Conservation (phyloP, 2,888 invertebrate species). For the Cheilosia urbana region DNA sequence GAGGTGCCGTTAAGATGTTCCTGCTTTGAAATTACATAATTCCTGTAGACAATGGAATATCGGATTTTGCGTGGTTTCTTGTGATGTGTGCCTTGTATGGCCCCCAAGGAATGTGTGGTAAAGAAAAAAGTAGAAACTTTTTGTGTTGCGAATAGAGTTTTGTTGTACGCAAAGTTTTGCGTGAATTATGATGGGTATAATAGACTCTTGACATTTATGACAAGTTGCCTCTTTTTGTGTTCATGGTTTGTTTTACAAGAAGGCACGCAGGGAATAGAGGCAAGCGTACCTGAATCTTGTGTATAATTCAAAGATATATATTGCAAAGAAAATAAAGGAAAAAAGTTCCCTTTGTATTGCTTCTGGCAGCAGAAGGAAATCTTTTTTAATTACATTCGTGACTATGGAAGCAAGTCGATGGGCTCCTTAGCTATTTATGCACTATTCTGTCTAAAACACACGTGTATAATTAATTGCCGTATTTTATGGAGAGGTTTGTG, state of each 20-base stretch:
- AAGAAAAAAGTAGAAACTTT: conserved; percentile 23
- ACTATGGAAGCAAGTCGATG: no score
- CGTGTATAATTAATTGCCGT: no score
- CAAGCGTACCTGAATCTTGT: not conserved
- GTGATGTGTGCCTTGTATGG: conserved; percentile 33
- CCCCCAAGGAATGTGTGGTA: conserved; percentile 14
- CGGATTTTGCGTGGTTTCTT: conserved; percentile 57
- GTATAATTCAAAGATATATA: not conserved
- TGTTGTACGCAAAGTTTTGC: conserved; percentile 35
- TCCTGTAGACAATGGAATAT: conserved; percentile 7
- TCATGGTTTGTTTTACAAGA: conserved; percentile 22
- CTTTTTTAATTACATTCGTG: no score
- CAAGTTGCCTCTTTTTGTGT: conserved; percentile 29
- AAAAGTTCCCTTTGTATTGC: not conserved
- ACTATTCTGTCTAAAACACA: no score
- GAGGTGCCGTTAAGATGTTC: conserved; percentile 31
- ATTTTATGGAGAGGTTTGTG: no score
- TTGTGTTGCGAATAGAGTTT: conserved; percentile 25
- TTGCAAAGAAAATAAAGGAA: not conserved
- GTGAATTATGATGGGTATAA: conserved; percentile 58
- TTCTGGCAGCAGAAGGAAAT: not conserved
- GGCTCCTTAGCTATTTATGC: no score
- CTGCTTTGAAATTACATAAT: conserved; percentile 13
- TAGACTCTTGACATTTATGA: conserved; percentile 59
- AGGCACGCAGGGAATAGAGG: conserved; percentile 30